Evolutionary conservation across 2,113 vertebrate species (phyloP).

Genomic region (Nesospiza acunhae): DNA sequence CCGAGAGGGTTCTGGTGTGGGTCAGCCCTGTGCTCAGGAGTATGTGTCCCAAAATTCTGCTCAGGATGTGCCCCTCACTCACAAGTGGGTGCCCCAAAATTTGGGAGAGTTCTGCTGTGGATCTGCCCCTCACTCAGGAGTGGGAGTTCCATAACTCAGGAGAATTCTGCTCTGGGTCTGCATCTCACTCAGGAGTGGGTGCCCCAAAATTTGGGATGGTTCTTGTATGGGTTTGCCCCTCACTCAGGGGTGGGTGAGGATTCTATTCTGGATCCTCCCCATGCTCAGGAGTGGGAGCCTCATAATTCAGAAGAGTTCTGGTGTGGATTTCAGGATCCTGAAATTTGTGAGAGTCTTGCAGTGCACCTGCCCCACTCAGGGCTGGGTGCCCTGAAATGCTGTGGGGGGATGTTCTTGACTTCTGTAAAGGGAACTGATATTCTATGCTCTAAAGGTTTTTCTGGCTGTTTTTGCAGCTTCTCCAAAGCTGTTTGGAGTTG

Average conservation of each 20-base stretch:
- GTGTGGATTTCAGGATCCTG: not conserved
- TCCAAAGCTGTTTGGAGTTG: not conserved
- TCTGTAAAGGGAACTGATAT: not conserved
- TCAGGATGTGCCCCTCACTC: not conserved
- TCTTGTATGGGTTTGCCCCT: not conserved
- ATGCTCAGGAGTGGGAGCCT: not conserved
- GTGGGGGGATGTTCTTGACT: fast-evolving
- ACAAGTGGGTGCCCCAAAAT: not conserved
- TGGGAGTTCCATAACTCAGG: fast-evolving
- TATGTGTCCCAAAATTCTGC: not conserved
- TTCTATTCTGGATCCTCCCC: not conserved
- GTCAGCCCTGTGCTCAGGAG: not conserved
- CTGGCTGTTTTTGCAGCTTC: not conserved
- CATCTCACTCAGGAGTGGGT: not conserved
- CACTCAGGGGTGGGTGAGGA: not conserved
- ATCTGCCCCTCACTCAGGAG: not conserved
- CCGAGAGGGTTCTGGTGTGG: fast-evolving
- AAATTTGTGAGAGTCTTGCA: not conserved
- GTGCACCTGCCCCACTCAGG: not conserved
- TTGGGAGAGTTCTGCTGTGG: not conserved
- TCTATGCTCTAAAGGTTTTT: not conserved
- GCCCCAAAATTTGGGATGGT: not conserved
- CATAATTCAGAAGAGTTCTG: not conserved
- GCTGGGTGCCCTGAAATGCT: no score
- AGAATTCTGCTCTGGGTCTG: not conserved